A percentile compares a stretch with the other conserved stretches of the same genome.
These are phyloP conservation scores for Digitonthophagus gazella DNA, from an alignment of 2,888 invertebrate genomes.

Conservation along the genomic window DNA sequence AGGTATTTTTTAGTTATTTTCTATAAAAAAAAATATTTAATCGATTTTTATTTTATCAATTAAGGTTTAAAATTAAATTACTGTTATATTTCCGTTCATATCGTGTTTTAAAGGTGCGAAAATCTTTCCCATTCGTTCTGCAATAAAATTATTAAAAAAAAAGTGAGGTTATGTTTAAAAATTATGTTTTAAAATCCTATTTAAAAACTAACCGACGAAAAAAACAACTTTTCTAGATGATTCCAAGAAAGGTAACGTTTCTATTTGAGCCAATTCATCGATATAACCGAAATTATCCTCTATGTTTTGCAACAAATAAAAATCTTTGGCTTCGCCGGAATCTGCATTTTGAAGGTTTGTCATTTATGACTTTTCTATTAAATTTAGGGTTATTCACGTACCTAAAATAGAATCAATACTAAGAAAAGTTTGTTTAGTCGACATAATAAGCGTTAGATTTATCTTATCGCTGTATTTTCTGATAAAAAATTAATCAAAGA, in stretches of 20 bases:
- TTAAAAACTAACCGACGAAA: conserved; percentile 20
- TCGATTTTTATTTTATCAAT: neutral
- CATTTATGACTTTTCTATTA: neutral
- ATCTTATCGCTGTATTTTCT: no score
- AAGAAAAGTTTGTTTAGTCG: no score
- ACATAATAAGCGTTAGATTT: no score
- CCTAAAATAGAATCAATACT: no score
- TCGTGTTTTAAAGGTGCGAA: conserved; percentile 74
- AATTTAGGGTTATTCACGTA: no score
- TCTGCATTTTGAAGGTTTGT: neutral
- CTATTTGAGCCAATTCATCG: conserved; percentile 14
- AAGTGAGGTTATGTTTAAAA: conserved; percentile 2
- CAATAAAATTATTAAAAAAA: conserved; percentile 37
- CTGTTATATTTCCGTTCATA: conserved; percentile 75
- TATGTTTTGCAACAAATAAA: neutral
- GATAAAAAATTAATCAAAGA: no score
- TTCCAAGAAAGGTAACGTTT: conserved; percentile 22
- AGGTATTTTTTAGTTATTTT: conserved; percentile 61
- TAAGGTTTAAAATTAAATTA: conserved; percentile 49
- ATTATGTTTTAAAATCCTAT: neutral
- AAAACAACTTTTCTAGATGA: conserved; percentile 20
- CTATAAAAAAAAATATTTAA: conserved; percentile 46
- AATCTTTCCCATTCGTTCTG: conserved; percentile 71
- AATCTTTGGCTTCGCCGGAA: neutral
- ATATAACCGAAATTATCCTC: conserved; percentile 21